phyloP scores from a whole-genome alignment of 2,113 vertebrate genomes.

The Actinemys pallida region DNA sequence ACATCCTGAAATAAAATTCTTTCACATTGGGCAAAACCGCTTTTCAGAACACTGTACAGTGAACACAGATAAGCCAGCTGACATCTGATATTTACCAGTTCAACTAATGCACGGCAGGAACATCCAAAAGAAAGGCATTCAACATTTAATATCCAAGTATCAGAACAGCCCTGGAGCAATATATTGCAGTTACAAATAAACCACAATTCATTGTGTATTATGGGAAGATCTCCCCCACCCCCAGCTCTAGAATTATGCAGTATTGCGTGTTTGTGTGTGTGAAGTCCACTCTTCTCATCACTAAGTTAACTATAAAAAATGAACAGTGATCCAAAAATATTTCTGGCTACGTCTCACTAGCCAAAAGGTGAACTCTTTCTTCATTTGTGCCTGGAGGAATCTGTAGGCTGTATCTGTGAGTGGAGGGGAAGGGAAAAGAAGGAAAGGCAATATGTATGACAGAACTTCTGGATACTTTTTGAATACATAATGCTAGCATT shows the following conservation, averaged over 20 bases:
- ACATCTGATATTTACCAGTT: neutral
- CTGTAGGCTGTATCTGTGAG: slow-evolving; percentile 64
- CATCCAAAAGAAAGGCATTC: slow-evolving; percentile 49
- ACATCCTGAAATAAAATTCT: slow-evolving; percentile 1
- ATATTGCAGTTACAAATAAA: neutral
- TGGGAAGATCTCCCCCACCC: neutral
- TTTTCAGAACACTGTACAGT: neutral
- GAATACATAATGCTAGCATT: neutral
- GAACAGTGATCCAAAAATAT: neutral
- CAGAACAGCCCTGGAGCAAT: neutral
- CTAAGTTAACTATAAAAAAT: neutral
- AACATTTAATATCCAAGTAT: neutral
- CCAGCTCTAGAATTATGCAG: slow-evolving; percentile 21
- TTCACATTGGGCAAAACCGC: neutral
- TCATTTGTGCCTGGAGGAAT: slow-evolving; percentile 44
- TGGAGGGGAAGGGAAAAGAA: neutral
- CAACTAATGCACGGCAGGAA: neutral
- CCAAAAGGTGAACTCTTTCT: slow-evolving; percentile 74
- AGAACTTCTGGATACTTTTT: neutral
- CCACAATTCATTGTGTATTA: neutral
- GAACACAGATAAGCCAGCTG: neutral
- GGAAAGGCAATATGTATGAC: neutral
- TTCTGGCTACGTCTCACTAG: slow-evolving; percentile 44
- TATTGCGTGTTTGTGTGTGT: neutral
- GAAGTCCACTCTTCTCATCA: slow-evolving; percentile 3